Conservation (phyloP, 2,113 vertebrate genomes). For the Xenopus laevis region DNA sequence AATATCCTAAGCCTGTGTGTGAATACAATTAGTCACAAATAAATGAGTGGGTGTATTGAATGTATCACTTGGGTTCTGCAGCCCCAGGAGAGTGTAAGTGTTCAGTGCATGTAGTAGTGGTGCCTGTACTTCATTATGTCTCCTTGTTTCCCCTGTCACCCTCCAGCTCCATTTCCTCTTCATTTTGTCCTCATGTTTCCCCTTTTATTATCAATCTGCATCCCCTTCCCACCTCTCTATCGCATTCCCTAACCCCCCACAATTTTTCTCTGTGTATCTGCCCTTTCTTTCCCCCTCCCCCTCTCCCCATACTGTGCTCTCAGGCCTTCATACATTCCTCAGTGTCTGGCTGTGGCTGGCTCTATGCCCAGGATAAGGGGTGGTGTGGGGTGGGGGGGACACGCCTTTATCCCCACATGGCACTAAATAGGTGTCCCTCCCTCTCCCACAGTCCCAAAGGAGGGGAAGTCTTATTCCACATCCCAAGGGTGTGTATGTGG, state of each 20-base stretch:
- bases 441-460: conserved; percentile 36
- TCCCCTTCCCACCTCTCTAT: background rate
- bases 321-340: conserved; percentile 40
- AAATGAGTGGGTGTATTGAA: no score
- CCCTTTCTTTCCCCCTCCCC: conserved; percentile 1
- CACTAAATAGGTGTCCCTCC: conserved; percentile 36
- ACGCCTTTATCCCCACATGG: conserved; percentile 45
- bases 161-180: background rate
- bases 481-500: background rate
- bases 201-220: conserved; percentile 20
- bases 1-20: conserved; percentile 17
- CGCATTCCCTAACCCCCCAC: conserved; percentile 41
- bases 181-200: background rate
- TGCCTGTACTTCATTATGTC: conserved; percentile 46
- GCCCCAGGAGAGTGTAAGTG: no score
- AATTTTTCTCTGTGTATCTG: conserved; percentile 27
- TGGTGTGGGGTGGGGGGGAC: conserved; percentile 23
- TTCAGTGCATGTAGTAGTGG: no score
- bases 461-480: conserved; percentile 21
- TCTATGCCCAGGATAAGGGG: conserved; percentile 35
- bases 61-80: no score
- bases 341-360: conserved; percentile 39
- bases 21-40: no score
- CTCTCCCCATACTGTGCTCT: conserved; percentile 10
- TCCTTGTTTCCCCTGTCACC: conserved; percentile 34